Base-by-base conservation (phyloP, 2,888 invertebrate genomes). In the Stegana nigrithorax region DNA sequence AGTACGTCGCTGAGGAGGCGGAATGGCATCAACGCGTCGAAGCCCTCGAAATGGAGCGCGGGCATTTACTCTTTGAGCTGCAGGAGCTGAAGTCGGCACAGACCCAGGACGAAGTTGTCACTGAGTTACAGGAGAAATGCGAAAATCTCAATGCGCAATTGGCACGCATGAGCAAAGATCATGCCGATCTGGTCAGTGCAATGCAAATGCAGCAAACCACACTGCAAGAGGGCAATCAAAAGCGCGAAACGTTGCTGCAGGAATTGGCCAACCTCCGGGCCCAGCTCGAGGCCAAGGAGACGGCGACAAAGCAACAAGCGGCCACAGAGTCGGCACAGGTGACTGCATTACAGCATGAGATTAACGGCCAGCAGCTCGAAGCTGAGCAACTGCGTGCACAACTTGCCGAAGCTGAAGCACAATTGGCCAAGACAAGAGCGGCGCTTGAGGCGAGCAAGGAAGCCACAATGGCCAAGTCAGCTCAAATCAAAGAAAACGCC, bases 11-110 rank as follows among this genome's bases (percentile, higher is more conserved):
- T 3, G 69, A 66, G 10, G 67, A 74, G 4, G 83, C 85, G 59
- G 79, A 82, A 42, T 73, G 85, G 39, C 62, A 86, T 59, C 61
- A 75, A 5, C 73, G 81, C 61, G 55, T 77, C 1, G 78, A 82
- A 32, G 61, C 69, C 1, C 62, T 83, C 10, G 83, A 84, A 65
- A 64, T 75, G 47, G 78, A 82, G 62, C 78, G 75, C 62, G 77
- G 73, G 23, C 81, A 81, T 72, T 70, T 81, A 23, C 62, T 79
- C 10, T 75, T 78, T 55, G 81, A 81, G 69, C 68, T 82, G 5
- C 78, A 83, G 57, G 81, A 83, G 62, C 71, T 78, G 60, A 77
- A 81, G 44, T 70, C 75, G 0, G 70, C 64, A 12, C 66, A 72
- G 8, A 68, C 73, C n/a, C 70, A 70, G 39, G 68, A 71, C 19